Evolutionary conservation across 1,140 invertebrate genomes (phyloP).

Genomic region (Vollenhovia emeryi): DNA sequence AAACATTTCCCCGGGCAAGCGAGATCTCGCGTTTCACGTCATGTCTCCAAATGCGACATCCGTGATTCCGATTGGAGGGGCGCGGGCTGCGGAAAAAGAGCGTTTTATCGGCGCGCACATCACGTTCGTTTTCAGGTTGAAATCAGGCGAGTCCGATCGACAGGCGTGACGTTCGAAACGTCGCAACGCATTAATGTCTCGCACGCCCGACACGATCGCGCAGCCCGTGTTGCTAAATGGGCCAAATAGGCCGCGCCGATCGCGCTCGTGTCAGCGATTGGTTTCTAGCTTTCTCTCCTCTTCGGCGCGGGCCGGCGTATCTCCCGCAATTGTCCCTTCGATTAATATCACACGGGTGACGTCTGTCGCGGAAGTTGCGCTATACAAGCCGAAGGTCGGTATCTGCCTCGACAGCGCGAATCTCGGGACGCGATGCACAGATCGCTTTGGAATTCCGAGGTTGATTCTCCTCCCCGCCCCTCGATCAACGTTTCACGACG

Average conservation of each 20-base stretch:
- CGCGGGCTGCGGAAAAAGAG: background rate
- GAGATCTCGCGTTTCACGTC: background rate
- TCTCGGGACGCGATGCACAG: background rate
- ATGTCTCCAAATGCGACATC: background rate
- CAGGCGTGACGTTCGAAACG: slow-evolving; percentile 52
- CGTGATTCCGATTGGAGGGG: background rate
- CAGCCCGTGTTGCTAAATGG: slow-evolving; percentile 57
- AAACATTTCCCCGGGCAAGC: background rate
- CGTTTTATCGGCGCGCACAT: slow-evolving; percentile 30
- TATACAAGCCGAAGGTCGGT: slow-evolving; percentile 20
- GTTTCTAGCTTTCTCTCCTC: slow-evolving; percentile 44
- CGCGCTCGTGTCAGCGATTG: slow-evolving; percentile 49
- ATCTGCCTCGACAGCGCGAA: background rate
- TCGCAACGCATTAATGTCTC: slow-evolving; percentile 60
- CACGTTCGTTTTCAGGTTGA: slow-evolving; percentile 42
- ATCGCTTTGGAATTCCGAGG: background rate
- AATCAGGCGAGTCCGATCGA: slow-evolving; percentile 49
- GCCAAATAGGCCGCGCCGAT: slow-evolving; percentile 61
- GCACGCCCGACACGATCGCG: slow-evolving; percentile 17
- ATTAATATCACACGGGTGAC: slow-evolving; percentile 54
- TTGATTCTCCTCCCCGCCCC: background rate
- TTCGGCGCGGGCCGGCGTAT: slow-evolving; percentile 11
- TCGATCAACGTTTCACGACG: background rate
- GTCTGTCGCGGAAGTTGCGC: slow-evolving; percentile 39
- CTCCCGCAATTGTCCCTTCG: slow-evolving; percentile 55